A percentile compares a stretch with the other conserved stretches of the same genome.
Evolutionary conservation across 2,888 invertebrate species (phyloP).

Genomic region (Ochlodes sylvanus): DNA sequence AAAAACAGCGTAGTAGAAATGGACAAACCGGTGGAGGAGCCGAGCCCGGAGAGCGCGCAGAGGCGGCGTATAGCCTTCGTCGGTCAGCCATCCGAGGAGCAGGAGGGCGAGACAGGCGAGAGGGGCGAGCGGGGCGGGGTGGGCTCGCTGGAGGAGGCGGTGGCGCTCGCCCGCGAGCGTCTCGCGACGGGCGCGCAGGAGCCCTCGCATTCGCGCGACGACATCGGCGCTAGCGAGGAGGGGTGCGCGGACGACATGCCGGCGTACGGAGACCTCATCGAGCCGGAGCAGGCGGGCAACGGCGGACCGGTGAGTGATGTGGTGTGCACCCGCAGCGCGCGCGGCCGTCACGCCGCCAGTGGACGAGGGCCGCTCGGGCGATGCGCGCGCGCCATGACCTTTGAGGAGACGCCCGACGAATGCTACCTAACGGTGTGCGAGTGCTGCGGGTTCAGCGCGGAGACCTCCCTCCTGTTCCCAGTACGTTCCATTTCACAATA

Average conservation of each 20-base stretch:
- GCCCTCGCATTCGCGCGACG: conserved; percentile 70
- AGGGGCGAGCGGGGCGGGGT: conserved; percentile 73
- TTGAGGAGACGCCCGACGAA: conserved; percentile 79
- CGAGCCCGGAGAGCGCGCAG: conserved; percentile 74
- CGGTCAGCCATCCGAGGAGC: conserved; percentile 83
- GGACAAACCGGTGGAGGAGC: conserved; percentile 75
- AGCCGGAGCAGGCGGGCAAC: conserved; percentile 66
- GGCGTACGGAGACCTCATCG: conserved; percentile 83
- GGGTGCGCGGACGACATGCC: conserved; percentile 79
- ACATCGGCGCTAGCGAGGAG: conserved; percentile 77
- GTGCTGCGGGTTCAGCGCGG: conserved; percentile 83
- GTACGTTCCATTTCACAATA: conserved; percentile 82
- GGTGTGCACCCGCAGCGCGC: conserved; percentile 47
- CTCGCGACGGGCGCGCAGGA: conserved; percentile 64
- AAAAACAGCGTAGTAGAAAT: conserved; percentile 67
- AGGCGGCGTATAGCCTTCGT: conserved; percentile 83
- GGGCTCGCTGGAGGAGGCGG: conserved; percentile 83
- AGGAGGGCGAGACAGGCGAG: conserved; percentile 62
- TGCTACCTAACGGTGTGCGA: conserved; percentile 81
- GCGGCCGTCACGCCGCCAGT: conserved; percentile 57
- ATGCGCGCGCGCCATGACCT: conserved; percentile 84
- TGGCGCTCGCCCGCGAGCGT: conserved; percentile 79
- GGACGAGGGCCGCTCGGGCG: conserved; percentile 65
- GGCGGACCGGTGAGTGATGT: conserved; percentile 68
- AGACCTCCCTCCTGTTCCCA: conserved; percentile 77